These are phyloP conservation scores for Pipistrellus pygmaeus DNA, from an alignment of 2,797 vertebrate species.

Conservation along the genomic window DNA sequence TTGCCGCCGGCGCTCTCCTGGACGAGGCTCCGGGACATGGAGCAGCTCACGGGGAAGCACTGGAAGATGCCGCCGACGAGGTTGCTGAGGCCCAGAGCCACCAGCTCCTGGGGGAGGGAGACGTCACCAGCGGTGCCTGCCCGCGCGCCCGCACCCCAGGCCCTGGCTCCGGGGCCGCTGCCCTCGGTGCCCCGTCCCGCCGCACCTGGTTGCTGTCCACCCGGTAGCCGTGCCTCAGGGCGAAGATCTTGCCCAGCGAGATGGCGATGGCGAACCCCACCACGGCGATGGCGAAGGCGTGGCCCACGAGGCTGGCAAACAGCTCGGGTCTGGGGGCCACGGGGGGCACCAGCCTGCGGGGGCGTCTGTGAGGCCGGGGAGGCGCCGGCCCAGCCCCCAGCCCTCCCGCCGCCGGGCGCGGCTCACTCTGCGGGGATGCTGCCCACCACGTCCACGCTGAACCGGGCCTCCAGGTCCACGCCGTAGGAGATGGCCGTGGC, in stretches of 20 bases:
- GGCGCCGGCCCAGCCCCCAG: background rate
- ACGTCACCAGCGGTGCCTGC: too few relatives aligned
- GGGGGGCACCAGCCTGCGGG: slow-evolving; percentile 91
- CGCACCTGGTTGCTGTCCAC: slow-evolving; percentile 97
- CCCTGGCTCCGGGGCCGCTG: background rate
- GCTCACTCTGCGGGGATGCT: slow-evolving; percentile 94
- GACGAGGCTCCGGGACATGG: slow-evolving; percentile 97
- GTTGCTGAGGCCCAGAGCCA: slow-evolving; percentile 96
- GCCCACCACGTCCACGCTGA: slow-evolving; percentile 93
- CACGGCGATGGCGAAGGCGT: slow-evolving; percentile 95
- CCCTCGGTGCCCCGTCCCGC: rapidly evolving
- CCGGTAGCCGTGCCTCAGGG: slow-evolving; percentile 96
- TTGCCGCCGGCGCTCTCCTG: slow-evolving; percentile 96
- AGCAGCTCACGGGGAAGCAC: slow-evolving; percentile 95
- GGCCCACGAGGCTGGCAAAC: slow-evolving; percentile 91
- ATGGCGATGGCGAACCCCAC: slow-evolving; percentile 98
- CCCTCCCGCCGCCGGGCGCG: background rate
- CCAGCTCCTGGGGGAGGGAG: slow-evolving; percentile 92
- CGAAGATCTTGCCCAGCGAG: slow-evolving; percentile 97
- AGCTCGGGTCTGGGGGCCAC: slow-evolving; percentile 85
- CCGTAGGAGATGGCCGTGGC: slow-evolving; percentile 93
- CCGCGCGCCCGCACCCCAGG: too few relatives aligned
- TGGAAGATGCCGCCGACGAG: slow-evolving; percentile 94
- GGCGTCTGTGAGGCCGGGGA: slow-evolving; percentile 12
- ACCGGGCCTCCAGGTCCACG: slow-evolving; percentile 86